phyloP scores from a whole-genome alignment of 30 jellyfish, hydroid and myxozoan genomes.

The Turritopsis rubra region DNA sequence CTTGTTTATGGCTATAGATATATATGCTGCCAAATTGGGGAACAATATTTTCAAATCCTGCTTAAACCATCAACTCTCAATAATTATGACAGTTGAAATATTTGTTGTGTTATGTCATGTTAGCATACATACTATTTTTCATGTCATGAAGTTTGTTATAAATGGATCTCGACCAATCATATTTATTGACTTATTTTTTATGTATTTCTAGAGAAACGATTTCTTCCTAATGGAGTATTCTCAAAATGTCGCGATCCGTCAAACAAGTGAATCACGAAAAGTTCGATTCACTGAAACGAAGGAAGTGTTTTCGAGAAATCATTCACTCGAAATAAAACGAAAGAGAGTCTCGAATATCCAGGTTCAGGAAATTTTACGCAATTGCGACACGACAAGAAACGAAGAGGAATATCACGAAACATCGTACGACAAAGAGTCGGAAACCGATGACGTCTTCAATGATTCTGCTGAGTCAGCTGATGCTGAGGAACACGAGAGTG shows the following conservation, averaged over 20 bases:
- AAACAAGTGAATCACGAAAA: neutral
- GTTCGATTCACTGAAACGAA: constrained; percentile 13
- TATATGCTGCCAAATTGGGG: too few relatives aligned
- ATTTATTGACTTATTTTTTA: too few relatives aligned
- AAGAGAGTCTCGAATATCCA: neutral
- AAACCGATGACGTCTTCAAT: neutral
- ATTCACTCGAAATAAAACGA: neutral
- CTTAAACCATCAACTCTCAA: too few relatives aligned
- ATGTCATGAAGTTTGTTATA: too few relatives aligned
- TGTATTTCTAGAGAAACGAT: neutral
- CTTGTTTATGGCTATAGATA: too few relatives aligned
- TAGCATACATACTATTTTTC: too few relatives aligned
- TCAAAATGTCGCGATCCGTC: neutral
- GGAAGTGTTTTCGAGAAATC: neutral
- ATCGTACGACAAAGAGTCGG: neutral
- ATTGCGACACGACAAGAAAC: neutral
- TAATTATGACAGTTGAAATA: too few relatives aligned
- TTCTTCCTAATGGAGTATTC: neutral
- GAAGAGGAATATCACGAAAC: neutral
- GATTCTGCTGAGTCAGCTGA: neutral
- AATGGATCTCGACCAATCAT: neutral
- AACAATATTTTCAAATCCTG: too few relatives aligned
- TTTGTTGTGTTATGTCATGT: too few relatives aligned
- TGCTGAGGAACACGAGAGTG: neutral
- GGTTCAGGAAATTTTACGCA: neutral